Evolutionary conservation across 2,113 vertebrate species (phyloP).

Genomic region (Athene noctua): DNA sequence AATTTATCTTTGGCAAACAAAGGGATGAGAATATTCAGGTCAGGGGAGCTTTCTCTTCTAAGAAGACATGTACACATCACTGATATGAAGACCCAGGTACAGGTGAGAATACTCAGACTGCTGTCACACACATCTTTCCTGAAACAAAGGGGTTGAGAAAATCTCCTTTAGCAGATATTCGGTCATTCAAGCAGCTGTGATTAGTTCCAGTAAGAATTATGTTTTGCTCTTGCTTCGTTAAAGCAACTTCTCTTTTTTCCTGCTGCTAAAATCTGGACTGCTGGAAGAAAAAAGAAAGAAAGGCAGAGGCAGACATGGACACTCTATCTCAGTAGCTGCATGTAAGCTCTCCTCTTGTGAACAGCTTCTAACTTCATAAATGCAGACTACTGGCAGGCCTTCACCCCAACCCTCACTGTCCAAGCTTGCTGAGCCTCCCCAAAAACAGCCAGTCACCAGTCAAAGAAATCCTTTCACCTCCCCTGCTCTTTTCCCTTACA

Average conservation of each 20-base stretch:
- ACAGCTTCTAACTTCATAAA: not conserved
- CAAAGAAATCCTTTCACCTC: not conserved
- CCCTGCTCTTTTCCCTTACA: not conserved
- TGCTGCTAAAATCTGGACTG: not conserved
- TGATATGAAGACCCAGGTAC: not conserved
- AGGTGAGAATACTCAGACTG: not conserved
- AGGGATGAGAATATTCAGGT: not conserved
- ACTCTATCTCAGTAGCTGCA: not conserved
- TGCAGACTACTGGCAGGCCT: not conserved
- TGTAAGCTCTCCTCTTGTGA: not conserved
- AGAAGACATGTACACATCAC: not conserved
- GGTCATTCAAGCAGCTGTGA: not conserved
- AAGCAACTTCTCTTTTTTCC: not conserved
- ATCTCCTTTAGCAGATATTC: not conserved
- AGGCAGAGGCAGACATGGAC: not conserved
- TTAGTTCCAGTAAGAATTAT: not conserved
- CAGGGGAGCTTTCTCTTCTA: not conserved
- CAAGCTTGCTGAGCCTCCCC: not conserved
- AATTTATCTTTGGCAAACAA: not conserved
- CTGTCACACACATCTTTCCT: not conserved
- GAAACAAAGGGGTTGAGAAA: not conserved
- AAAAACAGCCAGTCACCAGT: not conserved
- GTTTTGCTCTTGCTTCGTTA: not conserved
- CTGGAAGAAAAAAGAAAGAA: not conserved
- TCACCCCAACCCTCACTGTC: not conserved